Base-by-base conservation (phyloP, 2,113 vertebrate species). In the Piprites chloris region DNA sequence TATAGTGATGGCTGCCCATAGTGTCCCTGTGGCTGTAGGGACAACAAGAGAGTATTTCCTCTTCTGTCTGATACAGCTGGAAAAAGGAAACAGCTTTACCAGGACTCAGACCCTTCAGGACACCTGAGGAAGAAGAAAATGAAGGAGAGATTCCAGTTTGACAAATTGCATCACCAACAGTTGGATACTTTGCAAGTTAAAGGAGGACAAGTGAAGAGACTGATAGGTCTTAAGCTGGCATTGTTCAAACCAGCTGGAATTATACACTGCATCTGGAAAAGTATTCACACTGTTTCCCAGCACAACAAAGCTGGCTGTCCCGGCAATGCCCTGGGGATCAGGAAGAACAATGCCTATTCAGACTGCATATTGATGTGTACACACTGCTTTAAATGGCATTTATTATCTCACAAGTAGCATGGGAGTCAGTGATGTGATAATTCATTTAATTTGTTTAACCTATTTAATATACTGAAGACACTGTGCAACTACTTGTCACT, bases 391-490 rank as follows among this genome's bases (percentile, higher is more conserved):
- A 96, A 92, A 89, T 73, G 65, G 18, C 65, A 82, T 92, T 96
- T 94, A 85, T 89, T 90, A 90, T 61, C 87, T 90, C 83, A 72
- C 79, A 75, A 58, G 73, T 62, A 94, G 41, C 39, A 75, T 28
- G 66, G 52, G 76, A 96, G 65, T 41, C 80, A 95, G 52, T 86
- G 83, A 90, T 85, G 73, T 79, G 85, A 65, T 65, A 85, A 92
- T 96, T 92, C 7, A 93, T 92, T 90, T 92, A 84, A 96, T 95
- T 96, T 96, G 92, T 66, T 95, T 93, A 92, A 95, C 76, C 83
- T 85, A 69, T 84, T 96, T 89, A 81, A 93, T 89, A 93, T 75
- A 87, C 77, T 85, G 91, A 61, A 87, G 65, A 85, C 52, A 75
- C n/a, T 53, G 11, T 56, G 61, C 49, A 76, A 92, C 72, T 44